A percentile compares a stretch with the other conserved stretches of the same genome.
phyloP scores from a whole-genome alignment of 2,797 vertebrate genomes.

The Cryptoprocta ferox region DNA sequence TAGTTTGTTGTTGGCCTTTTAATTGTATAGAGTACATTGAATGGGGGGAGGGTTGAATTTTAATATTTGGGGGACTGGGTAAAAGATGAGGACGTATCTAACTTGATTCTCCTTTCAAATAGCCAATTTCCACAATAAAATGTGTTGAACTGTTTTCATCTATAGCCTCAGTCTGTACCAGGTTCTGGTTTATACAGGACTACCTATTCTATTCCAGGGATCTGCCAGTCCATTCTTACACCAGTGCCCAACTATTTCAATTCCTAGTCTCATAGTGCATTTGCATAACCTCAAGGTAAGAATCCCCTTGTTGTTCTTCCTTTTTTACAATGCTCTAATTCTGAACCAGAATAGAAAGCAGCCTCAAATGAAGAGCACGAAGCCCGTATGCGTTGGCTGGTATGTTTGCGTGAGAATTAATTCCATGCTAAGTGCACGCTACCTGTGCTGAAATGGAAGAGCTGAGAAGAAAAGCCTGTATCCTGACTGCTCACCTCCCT shows the following conservation, averaged over 20 bases:
- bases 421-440: background rate
- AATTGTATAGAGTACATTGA: background rate
- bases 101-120: background rate
- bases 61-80: background rate
- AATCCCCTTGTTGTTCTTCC: background rate
- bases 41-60: background rate
- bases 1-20: background rate
- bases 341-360: background rate
- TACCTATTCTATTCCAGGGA: background rate
- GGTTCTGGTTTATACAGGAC: background rate
- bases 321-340: background rate
- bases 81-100: background rate
- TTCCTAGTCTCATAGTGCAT: background rate
- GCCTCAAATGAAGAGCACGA: background rate
- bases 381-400: background rate
- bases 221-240: background rate
- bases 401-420: background rate
- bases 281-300: background rate
- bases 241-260: background rate
- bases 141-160: conserved; percentile 22
- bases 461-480: background rate
- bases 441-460: background rate
- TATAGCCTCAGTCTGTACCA: background rate
- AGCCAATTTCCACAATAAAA: background rate
- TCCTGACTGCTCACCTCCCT: background rate